Base-by-base conservation (phyloP, 2,797 vertebrate species). In the Catharus ustulatus region DNA sequence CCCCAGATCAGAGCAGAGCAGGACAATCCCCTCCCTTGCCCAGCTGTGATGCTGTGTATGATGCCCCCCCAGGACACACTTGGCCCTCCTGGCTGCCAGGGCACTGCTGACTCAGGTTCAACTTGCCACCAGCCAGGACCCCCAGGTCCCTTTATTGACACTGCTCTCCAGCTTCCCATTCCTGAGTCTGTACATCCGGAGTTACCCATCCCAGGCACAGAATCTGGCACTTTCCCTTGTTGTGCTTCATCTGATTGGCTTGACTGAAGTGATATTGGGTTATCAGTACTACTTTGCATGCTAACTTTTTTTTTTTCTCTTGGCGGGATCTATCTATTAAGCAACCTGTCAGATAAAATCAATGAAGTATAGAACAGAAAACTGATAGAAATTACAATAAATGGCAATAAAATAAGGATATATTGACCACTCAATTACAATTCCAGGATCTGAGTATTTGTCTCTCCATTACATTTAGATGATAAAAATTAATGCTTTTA, bases 21-120 rank as follows among this genome's bases (percentile, higher is more conserved):
- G 30, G 36, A 49, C 51, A 74, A 32, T 58, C 26, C 15, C 27
- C 18, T 52, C 62, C n/a, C 19, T 24, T n/a, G 13, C 46, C 23
- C 0, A 0, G 5, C 13, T 67, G 54, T 6, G 0, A 27, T 52
- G 54, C n/a, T 59, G 38, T 9, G 3, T 51, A 38, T 59, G 72
- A 16, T 59, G 5, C 10, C 2, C 0, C 14, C 7, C 18, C 38
- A 59, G 54, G 38, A 75, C 27, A 75, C 0, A 2, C 2, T 0
- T 58, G 26, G 6, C 5, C 11, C 8, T 75, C 18, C 71, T 51
- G 71, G 38, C 9, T 51, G 12, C 71, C 71, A 51, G 32, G 32
- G 5, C 19, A n/a, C n/a, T 45, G 5, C 27, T n/a, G 23, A 0
- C 5, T 45, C 19, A 1, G 0, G 2, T 13, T 38, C 3, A 20